Conservation (phyloP, 1,140 invertebrate genomes). For the Bombus sibiricus region DNA sequence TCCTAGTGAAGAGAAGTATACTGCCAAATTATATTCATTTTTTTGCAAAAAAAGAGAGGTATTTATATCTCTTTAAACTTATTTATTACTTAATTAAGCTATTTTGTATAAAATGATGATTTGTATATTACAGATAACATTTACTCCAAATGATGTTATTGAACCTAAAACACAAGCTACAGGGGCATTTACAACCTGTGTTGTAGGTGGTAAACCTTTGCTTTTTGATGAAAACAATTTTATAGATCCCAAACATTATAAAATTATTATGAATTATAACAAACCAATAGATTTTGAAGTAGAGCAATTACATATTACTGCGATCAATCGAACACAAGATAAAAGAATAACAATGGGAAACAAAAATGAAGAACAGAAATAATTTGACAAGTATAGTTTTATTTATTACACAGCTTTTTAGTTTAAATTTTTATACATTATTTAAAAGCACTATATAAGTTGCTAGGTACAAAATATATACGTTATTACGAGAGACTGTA, state of each 20-base stretch:
- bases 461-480: slow-evolving; percentile 73
- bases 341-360: slow-evolving; percentile 15
- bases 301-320: neutral
- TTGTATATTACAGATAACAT: slow-evolving; percentile 88
- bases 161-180: slow-evolving; percentile 87
- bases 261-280: slow-evolving; percentile 94
- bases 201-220: slow-evolving; percentile 87
- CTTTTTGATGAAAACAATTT: slow-evolving; percentile 91
- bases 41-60: slow-evolving; percentile 28
- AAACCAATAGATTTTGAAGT: slow-evolving; percentile 93
- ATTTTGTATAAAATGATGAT: slow-evolving; percentile 43
- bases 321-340: neutral
- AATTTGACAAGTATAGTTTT: slow-evolving; percentile 20
- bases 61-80: slow-evolving; percentile 22
- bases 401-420: slow-evolving; percentile 63
- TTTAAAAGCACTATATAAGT: slow-evolving; percentile 51
- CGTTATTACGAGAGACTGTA: slow-evolving; percentile 21
- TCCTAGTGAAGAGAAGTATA: slow-evolving; percentile 66
- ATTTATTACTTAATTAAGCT: slow-evolving; percentile 73
- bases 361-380: slow-evolving; percentile 42
- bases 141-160: slow-evolving; percentile 89
- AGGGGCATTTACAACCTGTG: slow-evolving; percentile 92
- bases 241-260: slow-evolving; percentile 88
- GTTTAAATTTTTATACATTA: slow-evolving; percentile 51
- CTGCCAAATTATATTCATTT: slow-evolving; percentile 34